Conservation (phyloP, 2,113 vertebrate genomes). For the Psephotus haematonotus region DNA sequence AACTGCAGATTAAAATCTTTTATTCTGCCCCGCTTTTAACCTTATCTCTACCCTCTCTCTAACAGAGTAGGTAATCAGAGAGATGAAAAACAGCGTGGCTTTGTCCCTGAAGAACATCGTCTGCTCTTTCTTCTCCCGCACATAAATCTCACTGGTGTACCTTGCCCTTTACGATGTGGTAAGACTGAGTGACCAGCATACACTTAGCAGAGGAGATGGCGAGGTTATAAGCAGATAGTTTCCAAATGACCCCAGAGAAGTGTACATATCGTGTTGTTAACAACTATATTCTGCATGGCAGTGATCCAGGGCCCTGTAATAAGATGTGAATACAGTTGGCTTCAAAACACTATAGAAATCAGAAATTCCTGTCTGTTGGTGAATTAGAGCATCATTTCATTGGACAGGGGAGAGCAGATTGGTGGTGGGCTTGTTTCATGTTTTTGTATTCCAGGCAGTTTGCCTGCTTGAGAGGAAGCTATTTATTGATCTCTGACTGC, state of each 20-base stretch:
- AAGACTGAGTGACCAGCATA: neutral
- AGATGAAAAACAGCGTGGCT: neutral
- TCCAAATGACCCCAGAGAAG: conserved; percentile 12
- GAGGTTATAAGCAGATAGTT: neutral
- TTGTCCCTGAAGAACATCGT: neutral
- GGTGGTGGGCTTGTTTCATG: neutral
- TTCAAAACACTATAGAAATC: neutral
- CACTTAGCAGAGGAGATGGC: neutral
- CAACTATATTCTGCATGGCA: neutral
- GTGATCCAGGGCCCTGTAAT: neutral
- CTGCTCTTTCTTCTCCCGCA: neutral
- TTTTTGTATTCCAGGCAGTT: conserved; percentile 29
- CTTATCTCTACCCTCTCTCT: neutral
- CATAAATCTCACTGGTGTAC: neutral
- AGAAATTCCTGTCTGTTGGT: conserved; percentile 1
- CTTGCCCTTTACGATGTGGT: neutral
- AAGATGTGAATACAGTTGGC: conserved; percentile 8
- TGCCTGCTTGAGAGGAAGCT: neutral
- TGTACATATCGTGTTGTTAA: neutral
- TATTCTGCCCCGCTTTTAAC: neutral
- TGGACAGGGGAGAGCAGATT: neutral
- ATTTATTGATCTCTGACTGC: conserved; percentile 45
- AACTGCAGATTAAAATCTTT: neutral
- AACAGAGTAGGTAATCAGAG: neutral
- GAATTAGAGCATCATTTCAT: conserved; percentile 27